A percentile compares a stretch with the other conserved stretches of the same genome.
Conservation (phyloP, 2,113 vertebrate genomes). For the Petrocephalus microphthalmus region DNA sequence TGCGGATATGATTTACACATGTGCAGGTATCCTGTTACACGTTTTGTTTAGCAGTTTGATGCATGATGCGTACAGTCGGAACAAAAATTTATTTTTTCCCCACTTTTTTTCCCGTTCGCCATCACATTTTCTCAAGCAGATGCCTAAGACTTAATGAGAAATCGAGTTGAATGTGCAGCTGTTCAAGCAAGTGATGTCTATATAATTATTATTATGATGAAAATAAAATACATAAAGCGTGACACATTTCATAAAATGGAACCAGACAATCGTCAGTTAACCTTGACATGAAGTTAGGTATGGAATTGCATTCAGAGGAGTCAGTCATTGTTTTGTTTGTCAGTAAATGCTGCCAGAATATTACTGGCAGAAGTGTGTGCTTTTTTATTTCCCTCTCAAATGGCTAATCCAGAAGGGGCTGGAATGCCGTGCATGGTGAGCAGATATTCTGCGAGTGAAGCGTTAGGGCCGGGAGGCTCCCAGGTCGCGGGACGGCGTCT, state of each 20-base stretch:
- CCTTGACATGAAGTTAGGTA: constrained; percentile 3
- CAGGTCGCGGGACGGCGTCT: not conserved
- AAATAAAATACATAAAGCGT: not conserved
- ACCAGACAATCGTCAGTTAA: not conserved
- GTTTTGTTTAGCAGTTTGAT: not conserved
- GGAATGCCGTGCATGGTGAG: not conserved
- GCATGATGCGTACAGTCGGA: not conserved
- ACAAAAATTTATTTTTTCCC: not conserved
- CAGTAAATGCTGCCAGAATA: constrained; percentile 1
- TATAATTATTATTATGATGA: not conserved
- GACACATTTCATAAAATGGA: not conserved
- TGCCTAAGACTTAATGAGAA: not conserved
- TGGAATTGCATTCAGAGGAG: constrained; percentile 1
- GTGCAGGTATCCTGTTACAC: constrained; percentile 3
- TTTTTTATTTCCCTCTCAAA: not conserved
- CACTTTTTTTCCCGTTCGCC: not conserved
- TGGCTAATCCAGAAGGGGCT: not conserved
- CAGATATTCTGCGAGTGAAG: not conserved
- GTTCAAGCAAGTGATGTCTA: not conserved
- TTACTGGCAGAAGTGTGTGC: not conserved
- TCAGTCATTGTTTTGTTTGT: not conserved
- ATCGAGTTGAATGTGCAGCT: not conserved
- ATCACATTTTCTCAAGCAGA: not conserved
- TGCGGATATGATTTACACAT: not conserved
- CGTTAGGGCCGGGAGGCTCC: not conserved